These are phyloP conservation scores for Ips nitidus DNA, from an alignment of 1,140 invertebrate genomes.

Conservation along the genomic window DNA sequence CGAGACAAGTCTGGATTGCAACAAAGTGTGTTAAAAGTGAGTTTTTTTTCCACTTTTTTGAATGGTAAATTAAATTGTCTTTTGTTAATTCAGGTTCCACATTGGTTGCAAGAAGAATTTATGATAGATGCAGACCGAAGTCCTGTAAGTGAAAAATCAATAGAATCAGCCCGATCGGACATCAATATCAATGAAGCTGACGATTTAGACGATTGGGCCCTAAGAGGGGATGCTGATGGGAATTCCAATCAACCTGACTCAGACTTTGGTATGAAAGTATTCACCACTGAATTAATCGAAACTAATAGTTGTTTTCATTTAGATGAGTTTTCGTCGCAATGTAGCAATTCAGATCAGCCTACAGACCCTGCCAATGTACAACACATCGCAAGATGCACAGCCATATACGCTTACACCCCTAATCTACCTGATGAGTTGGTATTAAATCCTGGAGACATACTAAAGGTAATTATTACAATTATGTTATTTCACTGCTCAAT, in stretches of 20 bases:
- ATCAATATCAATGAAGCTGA: constrained; percentile 49
- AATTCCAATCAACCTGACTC: constrained; percentile 80
- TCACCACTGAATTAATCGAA: background rate
- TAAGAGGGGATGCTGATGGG: constrained; percentile 79
- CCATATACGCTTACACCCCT: constrained; percentile 85
- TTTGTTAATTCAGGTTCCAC: constrained; percentile 65
- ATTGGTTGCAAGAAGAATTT: constrained; percentile 70
- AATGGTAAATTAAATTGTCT: background rate
- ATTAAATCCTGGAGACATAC: constrained; percentile 80
- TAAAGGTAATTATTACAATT: constrained; percentile 49
- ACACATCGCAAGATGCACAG: constrained; percentile 70
- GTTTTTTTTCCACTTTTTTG: constrained; percentile 16
- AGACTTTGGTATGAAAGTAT: constrained; percentile 62
- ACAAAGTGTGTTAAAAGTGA: constrained; percentile 81
- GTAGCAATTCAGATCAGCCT: constrained; percentile 57
- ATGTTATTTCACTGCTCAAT: too few species aligned
- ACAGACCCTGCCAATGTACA: constrained; percentile 51
- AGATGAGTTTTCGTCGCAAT: constrained; percentile 78
- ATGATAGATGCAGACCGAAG: constrained; percentile 58
- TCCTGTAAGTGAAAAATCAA: constrained; percentile 54
- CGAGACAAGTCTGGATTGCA: constrained; percentile 88
- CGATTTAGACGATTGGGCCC: constrained; percentile 68
- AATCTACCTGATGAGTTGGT: constrained; percentile 87
- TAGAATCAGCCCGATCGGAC: constrained; percentile 52
- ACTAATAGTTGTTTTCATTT: constrained; percentile 36